These are phyloP conservation scores for Hippocampus kuda DNA, from an alignment of 2,797 vertebrate genomes.

Conservation along the genomic window DNA sequence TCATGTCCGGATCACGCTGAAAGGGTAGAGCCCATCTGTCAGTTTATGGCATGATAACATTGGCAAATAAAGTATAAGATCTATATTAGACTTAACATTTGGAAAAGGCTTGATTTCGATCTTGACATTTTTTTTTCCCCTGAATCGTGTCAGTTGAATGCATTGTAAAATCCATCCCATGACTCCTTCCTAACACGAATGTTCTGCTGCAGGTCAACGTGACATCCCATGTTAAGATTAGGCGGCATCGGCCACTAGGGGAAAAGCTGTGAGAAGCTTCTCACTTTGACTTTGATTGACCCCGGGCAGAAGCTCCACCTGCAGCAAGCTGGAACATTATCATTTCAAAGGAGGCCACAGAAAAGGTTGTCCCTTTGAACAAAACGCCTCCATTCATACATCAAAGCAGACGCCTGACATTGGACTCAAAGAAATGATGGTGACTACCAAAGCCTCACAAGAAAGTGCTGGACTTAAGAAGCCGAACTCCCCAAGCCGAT, in stretches of 20 bases:
- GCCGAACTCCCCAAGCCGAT: conserved; percentile 37
- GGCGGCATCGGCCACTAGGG: conserved; percentile 28
- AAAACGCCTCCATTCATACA: conserved; percentile 66
- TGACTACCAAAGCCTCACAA: conserved; percentile 41
- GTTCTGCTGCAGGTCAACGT: conserved; percentile 21
- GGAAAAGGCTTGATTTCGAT: not conserved
- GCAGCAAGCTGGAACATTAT: conserved; percentile 60
- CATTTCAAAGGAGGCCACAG: conserved; percentile 67
- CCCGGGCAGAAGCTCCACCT: conserved; percentile 50
- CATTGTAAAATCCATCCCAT: not conserved
- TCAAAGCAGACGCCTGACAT: conserved; percentile 61
- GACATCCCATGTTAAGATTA: conserved; percentile 20
- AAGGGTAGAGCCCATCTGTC: not conserved
- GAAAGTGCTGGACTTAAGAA: conserved; percentile 50
- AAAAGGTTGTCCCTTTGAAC: conserved; percentile 74
- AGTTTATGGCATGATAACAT: not conserved
- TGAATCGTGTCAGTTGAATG: not conserved
- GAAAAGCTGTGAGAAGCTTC: conserved; percentile 41
- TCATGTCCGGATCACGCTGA: not conserved
- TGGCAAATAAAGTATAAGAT: not conserved
- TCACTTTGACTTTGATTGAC: conserved; percentile 69
- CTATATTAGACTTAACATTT: not conserved
- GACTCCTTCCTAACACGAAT: not conserved
- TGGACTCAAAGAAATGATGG: conserved; percentile 44
- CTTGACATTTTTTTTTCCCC: too few species aligned